A percentile compares a stretch with the other conserved stretches of the same genome.
Evolutionary conservation across 23 tunicate genomes (phyloP).

Genomic region (Ascidia mentula): DNA sequence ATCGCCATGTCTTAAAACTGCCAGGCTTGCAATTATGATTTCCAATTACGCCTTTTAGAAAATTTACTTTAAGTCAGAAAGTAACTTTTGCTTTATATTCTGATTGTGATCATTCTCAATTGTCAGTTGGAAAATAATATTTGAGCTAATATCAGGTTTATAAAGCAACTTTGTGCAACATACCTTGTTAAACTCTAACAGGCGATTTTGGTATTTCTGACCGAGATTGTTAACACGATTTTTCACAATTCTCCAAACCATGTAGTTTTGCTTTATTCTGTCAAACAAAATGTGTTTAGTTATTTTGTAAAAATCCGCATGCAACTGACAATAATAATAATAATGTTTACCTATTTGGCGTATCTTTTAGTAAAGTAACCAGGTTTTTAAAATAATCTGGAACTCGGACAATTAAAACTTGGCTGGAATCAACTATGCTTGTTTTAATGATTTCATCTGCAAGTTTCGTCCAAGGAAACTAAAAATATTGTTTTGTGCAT

Average conservation of each 20-base stretch:
- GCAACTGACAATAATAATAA: too few species aligned
- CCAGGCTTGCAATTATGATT: too few species aligned
- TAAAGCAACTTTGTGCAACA: too few species aligned
- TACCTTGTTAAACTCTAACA: conserved; percentile 41
- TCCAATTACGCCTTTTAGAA: too few species aligned
- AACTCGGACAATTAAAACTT: conserved; percentile 10
- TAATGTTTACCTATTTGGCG: conserved; percentile 8
- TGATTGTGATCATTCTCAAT: too few species aligned
- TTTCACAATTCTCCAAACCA: conserved; percentile 85
- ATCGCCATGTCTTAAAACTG: too few species aligned
- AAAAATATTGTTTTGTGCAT: neutral
- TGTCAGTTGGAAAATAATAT: too few species aligned
- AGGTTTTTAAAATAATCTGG: conserved; percentile 12
- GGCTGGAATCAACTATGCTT: neutral
- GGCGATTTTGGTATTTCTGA: conserved; percentile 13
- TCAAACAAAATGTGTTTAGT: neutral
- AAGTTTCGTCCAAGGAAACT: conserved; percentile 24
- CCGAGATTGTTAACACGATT: conserved; percentile 52
- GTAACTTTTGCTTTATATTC: too few species aligned
- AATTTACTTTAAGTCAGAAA: too few species aligned
- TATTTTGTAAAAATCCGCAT: too few species aligned
- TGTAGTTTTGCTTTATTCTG: conserved; percentile 82
- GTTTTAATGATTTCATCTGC: conserved; percentile 9
- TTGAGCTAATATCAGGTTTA: too few species aligned
- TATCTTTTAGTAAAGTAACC: conserved; percentile 4